phyloP scores from a whole-genome alignment of 2,888 invertebrate genomes.

The Apamea anceps region DNA sequence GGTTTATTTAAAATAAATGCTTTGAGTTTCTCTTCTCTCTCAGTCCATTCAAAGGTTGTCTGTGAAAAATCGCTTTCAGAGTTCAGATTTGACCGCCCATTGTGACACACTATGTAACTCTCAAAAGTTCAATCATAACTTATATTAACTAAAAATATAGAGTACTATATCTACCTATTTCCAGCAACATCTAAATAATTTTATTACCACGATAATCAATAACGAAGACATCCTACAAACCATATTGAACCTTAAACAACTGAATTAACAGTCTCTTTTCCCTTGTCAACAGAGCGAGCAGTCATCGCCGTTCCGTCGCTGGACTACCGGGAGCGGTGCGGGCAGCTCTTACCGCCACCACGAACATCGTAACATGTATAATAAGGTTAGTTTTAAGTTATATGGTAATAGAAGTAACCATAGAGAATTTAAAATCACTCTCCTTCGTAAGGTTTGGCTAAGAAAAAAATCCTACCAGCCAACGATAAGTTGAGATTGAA shows the following conservation, averaged over 20 bases:
- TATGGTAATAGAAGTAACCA: not conserved
- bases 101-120: not conserved
- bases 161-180: not conserved
- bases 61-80: not conserved
- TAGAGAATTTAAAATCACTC: not conserved
- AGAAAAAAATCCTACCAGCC: no score
- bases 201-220: not conserved
- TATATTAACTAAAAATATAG: not conserved
- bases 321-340: slow-evolving; percentile 89
- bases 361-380: slow-evolving; percentile 89
- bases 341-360: slow-evolving; percentile 89
- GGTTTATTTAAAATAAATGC: no score
- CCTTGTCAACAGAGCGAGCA: slow-evolving; percentile 90
- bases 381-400: slow-evolving; percentile 79
- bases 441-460: not conserved
- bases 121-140: not conserved
- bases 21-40: not conserved
- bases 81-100: not conserved
- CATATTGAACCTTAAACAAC: not conserved
- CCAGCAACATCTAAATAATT: not conserved
- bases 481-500: no score
- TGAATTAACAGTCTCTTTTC: slow-evolving; percentile 20
- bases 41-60: not conserved
- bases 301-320: slow-evolving; percentile 91
- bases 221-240: not conserved